A percentile compares a stretch with the other conserved stretches of the same genome.
These are phyloP conservation scores for Dyspetes luteomarginatus DNA, from an alignment of 2,888 invertebrate species.

Conservation along the genomic window DNA sequence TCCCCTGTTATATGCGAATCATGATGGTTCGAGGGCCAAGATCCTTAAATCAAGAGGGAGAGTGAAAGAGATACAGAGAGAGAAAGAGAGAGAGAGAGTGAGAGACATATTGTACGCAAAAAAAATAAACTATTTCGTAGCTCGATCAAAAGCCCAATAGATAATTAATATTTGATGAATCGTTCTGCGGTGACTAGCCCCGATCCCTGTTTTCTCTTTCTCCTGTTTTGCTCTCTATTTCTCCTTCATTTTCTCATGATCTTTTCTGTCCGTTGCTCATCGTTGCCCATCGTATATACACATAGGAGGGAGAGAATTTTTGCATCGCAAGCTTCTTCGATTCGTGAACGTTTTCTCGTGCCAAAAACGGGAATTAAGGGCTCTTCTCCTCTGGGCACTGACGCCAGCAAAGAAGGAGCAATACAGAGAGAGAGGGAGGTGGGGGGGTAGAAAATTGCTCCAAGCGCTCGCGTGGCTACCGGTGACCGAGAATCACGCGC, in stretches of 20 bases:
- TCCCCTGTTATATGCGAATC: conserved; percentile 30
- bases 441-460: conserved; percentile 73
- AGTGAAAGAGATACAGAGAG: conserved; percentile 14
- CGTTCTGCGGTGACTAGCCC: conserved; percentile 78
- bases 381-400: conserved; percentile 38
- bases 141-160: conserved; percentile 80
- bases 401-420: conserved; percentile 8
- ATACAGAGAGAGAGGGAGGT: conserved; percentile 28
- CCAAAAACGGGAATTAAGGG: conserved; percentile 58
- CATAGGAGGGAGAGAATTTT: conserved; percentile 24
- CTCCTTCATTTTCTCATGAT: conserved; percentile 15
- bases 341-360: conserved; percentile 49
- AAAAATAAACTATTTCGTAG: conserved; percentile 80
- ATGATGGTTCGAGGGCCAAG: conserved; percentile 23
- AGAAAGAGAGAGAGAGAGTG: conserved; percentile 2
- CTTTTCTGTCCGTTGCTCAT: conserved; percentile 30
- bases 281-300: conserved; percentile 46
- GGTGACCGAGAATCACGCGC: conserved; percentile 66
- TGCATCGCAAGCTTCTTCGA: conserved; percentile 4
- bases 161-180: conserved; percentile 83
- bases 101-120: conserved; percentile 77
- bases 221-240: conserved; percentile 16
- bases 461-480: conserved; percentile 81
- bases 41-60: background rate
- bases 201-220: conserved; percentile 22